phyloP scores from a whole-genome alignment of 1,140 invertebrate genomes.

The Panagrolaimus sp. region DNA sequence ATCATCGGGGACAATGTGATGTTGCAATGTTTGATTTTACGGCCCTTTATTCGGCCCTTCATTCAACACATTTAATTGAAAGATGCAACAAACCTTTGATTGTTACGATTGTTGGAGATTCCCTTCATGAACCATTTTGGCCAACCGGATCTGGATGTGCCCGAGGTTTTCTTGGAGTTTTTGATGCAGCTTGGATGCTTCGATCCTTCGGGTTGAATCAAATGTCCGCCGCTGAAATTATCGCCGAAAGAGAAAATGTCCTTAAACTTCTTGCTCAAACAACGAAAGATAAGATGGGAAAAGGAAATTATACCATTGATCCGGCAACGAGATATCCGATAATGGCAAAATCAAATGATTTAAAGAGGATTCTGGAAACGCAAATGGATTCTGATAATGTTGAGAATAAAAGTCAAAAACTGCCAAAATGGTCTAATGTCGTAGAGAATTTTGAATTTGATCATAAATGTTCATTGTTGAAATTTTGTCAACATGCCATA shows the following conservation, averaged over 20 bases:
- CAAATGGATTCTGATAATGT: no score
- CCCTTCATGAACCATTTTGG: conserved; percentile 90
- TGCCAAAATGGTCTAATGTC: no score
- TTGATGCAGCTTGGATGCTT: conserved; percentile 93
- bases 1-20: conserved; percentile 93
- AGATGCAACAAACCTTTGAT: conserved; percentile 74
- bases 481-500: conserved; percentile 13
- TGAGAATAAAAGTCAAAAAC: no score
- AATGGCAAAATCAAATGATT: no score
- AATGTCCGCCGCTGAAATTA: conserved; percentile 61
- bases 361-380: no score
- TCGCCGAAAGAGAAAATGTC: conserved; percentile 88
- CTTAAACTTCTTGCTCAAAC: conserved; percentile 85
- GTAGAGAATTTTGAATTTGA: no score
- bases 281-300: conserved; percentile 86
- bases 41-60: conserved; percentile 93
- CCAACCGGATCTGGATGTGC: conserved; percentile 92
- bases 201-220: conserved; percentile 72
- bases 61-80: conserved; percentile 77
- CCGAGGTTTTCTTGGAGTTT: conserved; percentile 84
- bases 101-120: conserved; percentile 86
- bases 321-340: conserved; percentile 26
- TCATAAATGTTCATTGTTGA: background rate
- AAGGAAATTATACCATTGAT: conserved; percentile 65
- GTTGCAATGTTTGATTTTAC: conserved; percentile 99